Evolutionary conservation across 2,797 vertebrate species (phyloP).

Genomic region (Onychomys torridus): DNA sequence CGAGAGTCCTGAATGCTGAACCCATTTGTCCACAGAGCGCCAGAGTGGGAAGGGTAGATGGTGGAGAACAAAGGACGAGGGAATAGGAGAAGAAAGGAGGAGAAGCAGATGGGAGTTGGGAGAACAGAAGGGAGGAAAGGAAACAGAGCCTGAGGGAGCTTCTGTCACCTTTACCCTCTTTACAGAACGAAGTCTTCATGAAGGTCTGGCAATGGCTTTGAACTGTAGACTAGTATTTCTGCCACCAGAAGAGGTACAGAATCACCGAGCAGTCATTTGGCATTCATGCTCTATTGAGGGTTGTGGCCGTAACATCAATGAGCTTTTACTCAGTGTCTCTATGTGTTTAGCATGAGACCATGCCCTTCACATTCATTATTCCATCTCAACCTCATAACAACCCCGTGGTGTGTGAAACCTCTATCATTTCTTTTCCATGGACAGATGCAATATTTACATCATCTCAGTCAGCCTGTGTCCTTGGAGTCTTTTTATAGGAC

Average conservation of each 20-base stretch:
- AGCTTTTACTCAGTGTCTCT: not conserved
- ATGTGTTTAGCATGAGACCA: not conserved
- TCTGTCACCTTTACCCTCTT: not conserved
- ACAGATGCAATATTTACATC: not conserved
- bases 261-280: not conserved
- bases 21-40: not conserved
- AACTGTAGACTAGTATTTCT: not conserved
- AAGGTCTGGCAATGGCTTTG: slow-evolving; percentile 20
- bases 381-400: not conserved
- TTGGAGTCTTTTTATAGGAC: not conserved
- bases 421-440: not conserved
- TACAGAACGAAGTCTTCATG: not conserved
- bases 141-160: not conserved
- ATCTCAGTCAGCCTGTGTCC: not conserved
- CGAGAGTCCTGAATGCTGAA: not conserved
- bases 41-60: not conserved
- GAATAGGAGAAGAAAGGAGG: not conserved
- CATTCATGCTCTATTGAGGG: not conserved
- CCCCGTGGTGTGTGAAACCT: not conserved
- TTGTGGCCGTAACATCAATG: not conserved
- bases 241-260: not conserved
- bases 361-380: not conserved
- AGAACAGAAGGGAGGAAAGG: not conserved
- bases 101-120: not conserved
- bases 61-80: not conserved